A percentile compares a stretch with the other conserved stretches of the same genome.
Conservation (phyloP, 2,888 invertebrate genomes). For the Nomada ruficornis region DNA sequence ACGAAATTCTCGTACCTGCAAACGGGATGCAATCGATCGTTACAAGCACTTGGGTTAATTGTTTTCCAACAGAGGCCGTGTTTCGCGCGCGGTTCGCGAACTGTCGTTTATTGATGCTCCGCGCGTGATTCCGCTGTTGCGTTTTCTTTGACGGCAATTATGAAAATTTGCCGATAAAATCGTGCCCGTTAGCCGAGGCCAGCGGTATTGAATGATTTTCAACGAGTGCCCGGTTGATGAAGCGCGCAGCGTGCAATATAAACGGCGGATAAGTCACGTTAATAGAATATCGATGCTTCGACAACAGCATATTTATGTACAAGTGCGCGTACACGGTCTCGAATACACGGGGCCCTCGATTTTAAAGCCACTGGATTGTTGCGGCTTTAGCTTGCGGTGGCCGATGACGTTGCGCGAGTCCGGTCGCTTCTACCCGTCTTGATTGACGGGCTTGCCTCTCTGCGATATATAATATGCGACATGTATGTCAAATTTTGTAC, state of each 20-base stretch:
- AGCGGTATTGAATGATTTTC: too few relatives aligned
- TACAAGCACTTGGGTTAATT: constrained; percentile 30
- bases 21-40: constrained; percentile 26
- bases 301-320: constrained; percentile 59
- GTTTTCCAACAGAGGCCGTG: constrained; percentile 4
- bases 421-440: background rate
- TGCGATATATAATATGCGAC: too few relatives aligned
- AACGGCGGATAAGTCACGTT: constrained; percentile 39
- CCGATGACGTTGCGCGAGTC: background rate
- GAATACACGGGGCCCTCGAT: constrained; percentile 27
- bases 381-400: background rate
- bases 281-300: constrained; percentile 59
- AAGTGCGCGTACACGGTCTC: constrained; percentile 43
- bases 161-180: constrained; percentile 47
- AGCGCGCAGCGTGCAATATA: constrained; percentile 37
- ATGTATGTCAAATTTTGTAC: too few relatives aligned
- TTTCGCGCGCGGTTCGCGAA: background rate
- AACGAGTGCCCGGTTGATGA: background rate
- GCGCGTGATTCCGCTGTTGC: background rate
- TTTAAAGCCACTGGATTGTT: background rate
- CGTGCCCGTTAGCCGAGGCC: background rate
- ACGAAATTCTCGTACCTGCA: constrained; percentile 19
- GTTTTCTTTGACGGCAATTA: constrained; percentile 15
- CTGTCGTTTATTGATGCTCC: background rate
- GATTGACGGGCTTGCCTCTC: background rate